Conservation (phyloP, 1,140 invertebrate species). For the Panonychus citri region DNA sequence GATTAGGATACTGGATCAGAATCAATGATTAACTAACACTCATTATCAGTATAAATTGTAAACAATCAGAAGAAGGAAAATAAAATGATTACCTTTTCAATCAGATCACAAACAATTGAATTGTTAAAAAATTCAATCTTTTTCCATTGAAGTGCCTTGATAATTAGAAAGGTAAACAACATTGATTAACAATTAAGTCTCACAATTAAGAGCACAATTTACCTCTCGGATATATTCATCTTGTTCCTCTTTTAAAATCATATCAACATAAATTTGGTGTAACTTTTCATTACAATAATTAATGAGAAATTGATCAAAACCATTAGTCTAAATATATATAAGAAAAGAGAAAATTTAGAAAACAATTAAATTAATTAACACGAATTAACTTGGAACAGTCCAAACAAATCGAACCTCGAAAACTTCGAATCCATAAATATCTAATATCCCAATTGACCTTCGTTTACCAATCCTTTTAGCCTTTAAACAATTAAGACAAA, state of each 20-base stretch:
- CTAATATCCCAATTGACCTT: constrained; percentile 60
- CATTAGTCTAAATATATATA: constrained; percentile 64
- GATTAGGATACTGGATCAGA: too few relatives aligned
- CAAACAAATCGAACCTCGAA: constrained; percentile 54
- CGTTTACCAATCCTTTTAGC: constrained; percentile 9
- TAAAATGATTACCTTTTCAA: constrained; percentile 39
- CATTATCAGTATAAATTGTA: neutral
- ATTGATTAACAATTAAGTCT: neutral
- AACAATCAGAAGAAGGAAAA: too few relatives aligned
- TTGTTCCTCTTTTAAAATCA: constrained; percentile 70
- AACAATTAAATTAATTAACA: constrained; percentile 4
- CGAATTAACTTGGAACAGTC: neutral
- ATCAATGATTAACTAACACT: neutral
- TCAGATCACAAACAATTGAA: constrained; percentile 75
- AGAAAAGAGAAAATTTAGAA: constrained; percentile 6
- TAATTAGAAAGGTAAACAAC: neutral
- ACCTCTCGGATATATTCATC: constrained; percentile 70
- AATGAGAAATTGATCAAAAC: constrained; percentile 40
- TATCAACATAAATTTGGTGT: constrained; percentile 68
- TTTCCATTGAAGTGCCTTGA: constrained; percentile 45
- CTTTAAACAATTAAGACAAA: too few relatives aligned
- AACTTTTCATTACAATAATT: constrained; percentile 61
- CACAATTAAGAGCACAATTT: constrained; percentile 11
- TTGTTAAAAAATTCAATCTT: constrained; percentile 76
- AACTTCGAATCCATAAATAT: constrained; percentile 84